phyloP scores from a whole-genome alignment of 1,140 invertebrate genomes.

The Drusus annulatus region DNA sequence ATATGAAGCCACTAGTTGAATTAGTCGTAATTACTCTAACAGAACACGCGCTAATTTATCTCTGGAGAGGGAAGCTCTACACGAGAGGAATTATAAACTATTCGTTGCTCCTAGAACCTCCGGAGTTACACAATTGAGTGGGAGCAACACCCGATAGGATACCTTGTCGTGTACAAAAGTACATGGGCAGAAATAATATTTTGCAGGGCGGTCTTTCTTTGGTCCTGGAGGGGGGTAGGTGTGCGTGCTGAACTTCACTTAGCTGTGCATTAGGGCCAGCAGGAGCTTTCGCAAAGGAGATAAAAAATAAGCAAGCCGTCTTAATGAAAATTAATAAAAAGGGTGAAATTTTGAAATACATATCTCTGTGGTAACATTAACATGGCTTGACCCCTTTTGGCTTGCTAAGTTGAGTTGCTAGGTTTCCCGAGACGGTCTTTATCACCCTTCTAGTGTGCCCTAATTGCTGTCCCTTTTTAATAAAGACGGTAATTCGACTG shows the following conservation, averaged over 20 bases:
- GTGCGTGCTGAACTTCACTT: not conserved
- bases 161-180: no score
- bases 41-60: constrained; percentile 11
- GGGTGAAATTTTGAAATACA: not conserved
- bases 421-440: not conserved
- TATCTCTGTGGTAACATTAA: not conserved
- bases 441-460: constrained; percentile 8
- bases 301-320: not conserved
- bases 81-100: not conserved
- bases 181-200: not conserved
- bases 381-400: no score
- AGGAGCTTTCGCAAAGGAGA: not conserved
- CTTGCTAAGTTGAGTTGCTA: not conserved
- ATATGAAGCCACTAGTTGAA: constrained; percentile 19
- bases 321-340: not conserved
- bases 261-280: constrained; percentile 4
- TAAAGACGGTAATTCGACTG: not conserved
- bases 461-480: constrained; percentile 17
- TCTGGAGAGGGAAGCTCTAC: not conserved
- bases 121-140: no score
- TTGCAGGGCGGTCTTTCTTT: not conserved
- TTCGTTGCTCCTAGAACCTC: not conserved
- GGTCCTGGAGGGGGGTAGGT: not conserved
- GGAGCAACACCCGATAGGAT: no score
- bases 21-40: constrained; percentile 1